Evolutionary conservation across 2,797 vertebrate species (phyloP), one percentile per base, ranked within the genome.

Genomic region (Sebastes kiyomatsui): DNA sequence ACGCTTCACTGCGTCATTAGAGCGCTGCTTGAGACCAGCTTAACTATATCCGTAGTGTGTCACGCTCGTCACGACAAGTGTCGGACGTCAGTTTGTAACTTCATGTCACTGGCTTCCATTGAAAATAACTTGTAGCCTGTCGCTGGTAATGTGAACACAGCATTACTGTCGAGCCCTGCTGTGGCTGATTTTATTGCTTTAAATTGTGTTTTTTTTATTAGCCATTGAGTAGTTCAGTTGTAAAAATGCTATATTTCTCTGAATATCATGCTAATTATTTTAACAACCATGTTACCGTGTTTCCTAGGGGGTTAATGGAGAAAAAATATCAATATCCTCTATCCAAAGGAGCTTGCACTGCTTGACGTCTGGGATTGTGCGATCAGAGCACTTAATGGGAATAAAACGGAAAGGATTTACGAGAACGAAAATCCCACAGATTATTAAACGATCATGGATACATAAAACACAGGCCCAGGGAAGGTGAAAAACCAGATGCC

Each of bases 391-490:
- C 82, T 84, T 87, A 83, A 85, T 28, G 30, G 69, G 75, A 87
- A 89, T 85, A 84, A 87, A 88, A 84, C 75, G 54, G 85, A 87
- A 89, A 85, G 52, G 75, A 90, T 88, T 90, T 86, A 88, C 20
- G 71, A 81, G 80, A 64, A 75, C 25, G 2, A 80, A 92, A 91
- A 91, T 69, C 80, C 74, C 18, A 58, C 62, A 46, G 86, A 88
- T 91, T 87, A 91, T 81, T 85, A 80, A 82, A 83, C 22, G 62
- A 85, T 79, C 62, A 74, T 60, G 79, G 81, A 79, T 62, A 79
- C 67, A 77, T 89, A 82, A 90, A 88, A 82, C 77, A 83, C 20
- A 58, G 67, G 72, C 25, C 65, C n/a, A 8, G 69, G 25, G 28
- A 74, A 80, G 81, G 85, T 86, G 83, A 80, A 90, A 88, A 88